A percentile compares a stretch with the other conserved stretches of the same genome.
These are phyloP conservation scores for Agrotis exclamationis DNA, from an alignment of 2,888 invertebrate species.

Conservation along the genomic window DNA sequence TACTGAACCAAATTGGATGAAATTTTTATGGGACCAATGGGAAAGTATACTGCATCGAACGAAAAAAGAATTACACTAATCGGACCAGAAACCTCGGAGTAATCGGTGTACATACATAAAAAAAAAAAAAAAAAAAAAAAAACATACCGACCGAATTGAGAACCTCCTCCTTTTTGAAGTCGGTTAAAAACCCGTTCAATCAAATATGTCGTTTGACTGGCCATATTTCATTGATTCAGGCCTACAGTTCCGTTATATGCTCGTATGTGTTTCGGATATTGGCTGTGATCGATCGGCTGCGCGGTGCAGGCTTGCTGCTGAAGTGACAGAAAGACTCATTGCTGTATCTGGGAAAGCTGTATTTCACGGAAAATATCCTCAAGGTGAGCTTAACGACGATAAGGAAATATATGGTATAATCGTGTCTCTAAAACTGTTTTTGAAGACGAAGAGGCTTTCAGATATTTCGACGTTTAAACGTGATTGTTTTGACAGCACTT, in stretches of 20 bases:
- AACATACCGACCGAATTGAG: too few relatives aligned
- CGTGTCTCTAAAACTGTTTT: too few relatives aligned
- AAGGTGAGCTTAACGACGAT: background rate
- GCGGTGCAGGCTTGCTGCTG: slow-evolving; percentile 20
- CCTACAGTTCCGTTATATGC: slow-evolving; percentile 5
- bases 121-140: too few relatives aligned
- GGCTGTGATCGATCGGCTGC: slow-evolving; percentile 49
- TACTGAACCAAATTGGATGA: too few relatives aligned
- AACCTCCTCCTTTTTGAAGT: too few relatives aligned
- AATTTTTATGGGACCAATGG: too few relatives aligned
- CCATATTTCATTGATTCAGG: slow-evolving; percentile 27
- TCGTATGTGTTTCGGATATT: slow-evolving; percentile 37
- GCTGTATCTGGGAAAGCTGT: background rate
- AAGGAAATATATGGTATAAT: background rate
- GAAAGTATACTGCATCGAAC: too few relatives aligned
- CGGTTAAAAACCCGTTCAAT: slow-evolving; percentile 18
- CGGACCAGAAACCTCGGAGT: too few relatives aligned
- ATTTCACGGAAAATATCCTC: background rate
- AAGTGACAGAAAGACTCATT: slow-evolving; percentile 47
- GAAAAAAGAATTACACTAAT: too few relatives aligned
- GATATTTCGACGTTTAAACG: background rate
- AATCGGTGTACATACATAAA: too few relatives aligned
- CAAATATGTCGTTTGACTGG: slow-evolving; percentile 33
- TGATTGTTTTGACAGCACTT: background rate
- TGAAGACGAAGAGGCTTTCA: too few relatives aligned